Conservation (phyloP, 1,140 invertebrate genomes). For the Drosophila melanogaster region DNA sequence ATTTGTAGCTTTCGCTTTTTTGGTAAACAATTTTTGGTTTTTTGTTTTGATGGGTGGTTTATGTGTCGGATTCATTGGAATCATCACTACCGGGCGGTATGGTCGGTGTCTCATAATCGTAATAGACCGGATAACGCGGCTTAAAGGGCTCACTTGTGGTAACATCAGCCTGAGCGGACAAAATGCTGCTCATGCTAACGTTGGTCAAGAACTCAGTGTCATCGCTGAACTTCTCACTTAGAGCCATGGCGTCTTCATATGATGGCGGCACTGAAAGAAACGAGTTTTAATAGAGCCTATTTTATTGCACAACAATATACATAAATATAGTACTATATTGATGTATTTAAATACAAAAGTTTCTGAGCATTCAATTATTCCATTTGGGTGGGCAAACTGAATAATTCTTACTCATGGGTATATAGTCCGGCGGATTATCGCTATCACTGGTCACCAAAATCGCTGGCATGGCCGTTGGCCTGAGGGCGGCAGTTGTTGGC, state of each 20-base stretch:
- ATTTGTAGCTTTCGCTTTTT: constrained; percentile 11
- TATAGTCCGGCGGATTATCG: constrained; percentile 83
- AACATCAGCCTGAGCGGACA: constrained; percentile 73
- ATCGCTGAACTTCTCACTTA: constrained; percentile 82
- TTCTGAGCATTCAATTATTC: no score
- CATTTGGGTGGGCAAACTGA: no score
- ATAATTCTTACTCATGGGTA: constrained; percentile 74
- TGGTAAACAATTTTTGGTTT: constrained; percentile 24
- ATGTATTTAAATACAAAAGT: no score
- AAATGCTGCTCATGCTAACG: constrained; percentile 82
- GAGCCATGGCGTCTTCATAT: constrained; percentile 82
- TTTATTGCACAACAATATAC: not conserved
- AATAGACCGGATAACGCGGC: constrained; percentile 84
- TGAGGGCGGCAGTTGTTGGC: constrained; percentile 72
- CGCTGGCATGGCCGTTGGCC: constrained; percentile 65
- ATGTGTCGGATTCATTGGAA: constrained; percentile 82
- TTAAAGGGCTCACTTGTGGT: constrained; percentile 81
- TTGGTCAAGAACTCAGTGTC: constrained; percentile 79
- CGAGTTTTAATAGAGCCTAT: no score
- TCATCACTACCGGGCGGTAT: constrained; percentile 85
- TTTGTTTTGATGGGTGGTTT: constrained; percentile 50
- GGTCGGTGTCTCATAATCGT: constrained; percentile 83
- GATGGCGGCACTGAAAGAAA: constrained; percentile 73
- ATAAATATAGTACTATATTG: no score
- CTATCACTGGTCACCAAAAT: constrained; percentile 76